Conservation (phyloP, 2,888 invertebrate genomes). For the Sepiola atlantica region DNA sequence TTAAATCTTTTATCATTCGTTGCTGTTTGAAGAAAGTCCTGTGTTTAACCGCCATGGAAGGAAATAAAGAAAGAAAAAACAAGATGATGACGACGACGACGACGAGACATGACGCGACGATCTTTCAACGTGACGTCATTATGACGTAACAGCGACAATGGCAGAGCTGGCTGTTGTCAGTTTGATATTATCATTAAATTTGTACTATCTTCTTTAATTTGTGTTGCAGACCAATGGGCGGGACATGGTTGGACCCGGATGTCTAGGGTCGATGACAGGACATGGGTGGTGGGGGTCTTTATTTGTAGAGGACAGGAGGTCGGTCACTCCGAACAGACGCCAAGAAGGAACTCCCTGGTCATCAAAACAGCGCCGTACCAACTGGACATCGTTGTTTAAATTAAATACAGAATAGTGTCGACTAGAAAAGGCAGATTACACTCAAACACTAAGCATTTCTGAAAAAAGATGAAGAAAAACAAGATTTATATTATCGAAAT, state of each 20-base stretch:
- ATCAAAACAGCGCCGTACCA: neutral
- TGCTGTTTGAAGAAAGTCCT: neutral
- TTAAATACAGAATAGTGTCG: conserved; percentile 23
- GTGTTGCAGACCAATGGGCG: neutral
- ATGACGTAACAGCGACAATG: neutral
- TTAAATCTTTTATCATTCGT: neutral
- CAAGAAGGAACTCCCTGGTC: neutral
- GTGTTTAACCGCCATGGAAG: neutral
- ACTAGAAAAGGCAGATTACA: conserved; percentile 34
- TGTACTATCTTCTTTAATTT: neutral
- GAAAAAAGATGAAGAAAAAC: neutral
- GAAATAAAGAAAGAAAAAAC: neutral
- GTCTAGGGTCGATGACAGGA: neutral
- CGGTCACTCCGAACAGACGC: conserved; percentile 35
- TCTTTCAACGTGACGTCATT: neutral
- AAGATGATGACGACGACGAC: neutral
- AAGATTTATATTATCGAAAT: no score
- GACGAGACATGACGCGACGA: neutral
- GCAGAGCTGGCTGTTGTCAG: neutral
- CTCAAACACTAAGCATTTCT: conserved; percentile 44
- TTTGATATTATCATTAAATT: neutral
- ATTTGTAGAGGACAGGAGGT: conserved; percentile 34
- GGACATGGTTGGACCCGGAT: neutral
- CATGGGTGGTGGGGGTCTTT: neutral
- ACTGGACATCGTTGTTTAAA: conserved; percentile 6